Evolutionary conservation across 2,888 invertebrate species (phyloP).

Genomic region (Alcis repandata): DNA sequence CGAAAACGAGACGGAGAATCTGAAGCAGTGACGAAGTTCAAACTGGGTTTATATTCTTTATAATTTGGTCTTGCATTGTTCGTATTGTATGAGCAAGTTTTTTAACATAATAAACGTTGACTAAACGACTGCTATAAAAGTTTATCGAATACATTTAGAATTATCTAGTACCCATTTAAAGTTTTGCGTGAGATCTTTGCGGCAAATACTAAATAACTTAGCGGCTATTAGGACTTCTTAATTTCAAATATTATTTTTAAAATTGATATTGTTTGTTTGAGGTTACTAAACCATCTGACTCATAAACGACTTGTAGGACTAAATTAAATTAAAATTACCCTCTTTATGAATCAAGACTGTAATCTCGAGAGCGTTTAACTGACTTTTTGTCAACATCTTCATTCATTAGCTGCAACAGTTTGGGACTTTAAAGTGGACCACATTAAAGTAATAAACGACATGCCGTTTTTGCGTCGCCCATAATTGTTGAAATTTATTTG

Average conservation of each 20-base stretch:
- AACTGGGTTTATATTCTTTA: too few species aligned
- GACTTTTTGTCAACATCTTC: constrained; percentile 35
- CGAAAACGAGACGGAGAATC: too few species aligned
- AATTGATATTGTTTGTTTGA: constrained; percentile 5
- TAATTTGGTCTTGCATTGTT: not conserved
- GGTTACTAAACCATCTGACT: constrained; percentile 2
- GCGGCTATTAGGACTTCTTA: not conserved
- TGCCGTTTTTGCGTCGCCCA: constrained; percentile 25
- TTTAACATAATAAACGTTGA: not conserved
- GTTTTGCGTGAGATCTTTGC: not conserved
- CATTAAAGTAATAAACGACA: constrained; percentile 36
- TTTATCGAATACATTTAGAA: not conserved
- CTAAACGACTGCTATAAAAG: not conserved
- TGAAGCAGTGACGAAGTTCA: too few species aligned
- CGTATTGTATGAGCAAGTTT: not conserved
- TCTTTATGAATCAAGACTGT: constrained; percentile 22
- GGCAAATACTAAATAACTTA: not conserved
- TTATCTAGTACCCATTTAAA: not conserved
- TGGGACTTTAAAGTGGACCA: constrained; percentile 27
- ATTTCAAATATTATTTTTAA: not conserved
- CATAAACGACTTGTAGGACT: constrained; percentile 26
- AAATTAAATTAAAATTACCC: constrained; percentile 31
- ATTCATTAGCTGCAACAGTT: constrained; percentile 33
- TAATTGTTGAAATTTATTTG: constrained; percentile 30
- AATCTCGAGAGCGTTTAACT: constrained; percentile 22